Percentiles rank a stretch among this genome's conserved stretches.
phyloP scores from a whole-genome alignment of 2,888 invertebrate genomes.

The Apomyelois bistriatella region DNA sequence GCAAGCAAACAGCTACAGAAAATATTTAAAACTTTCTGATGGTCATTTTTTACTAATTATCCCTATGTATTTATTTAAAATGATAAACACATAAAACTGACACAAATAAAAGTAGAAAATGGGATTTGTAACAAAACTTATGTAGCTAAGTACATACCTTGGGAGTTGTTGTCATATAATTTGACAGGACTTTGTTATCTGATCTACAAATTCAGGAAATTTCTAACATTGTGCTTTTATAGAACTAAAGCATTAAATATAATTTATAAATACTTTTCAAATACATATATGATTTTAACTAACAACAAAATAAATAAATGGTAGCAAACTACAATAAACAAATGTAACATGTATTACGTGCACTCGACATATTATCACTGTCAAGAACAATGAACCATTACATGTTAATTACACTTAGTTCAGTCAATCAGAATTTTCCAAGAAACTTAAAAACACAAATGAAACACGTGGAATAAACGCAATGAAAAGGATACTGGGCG shows the following conservation, averaged over 20 bases:
- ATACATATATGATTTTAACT: not conserved
- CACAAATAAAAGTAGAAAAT: no score
- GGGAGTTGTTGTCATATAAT: constrained; percentile 62
- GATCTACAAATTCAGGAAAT: constrained; percentile 54
- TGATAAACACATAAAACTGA: no score
- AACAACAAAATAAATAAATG: no score
- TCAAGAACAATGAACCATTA: constrained; percentile 9
- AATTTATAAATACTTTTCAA: not conserved
- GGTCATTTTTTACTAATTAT: no score
- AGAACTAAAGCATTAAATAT: not conserved
- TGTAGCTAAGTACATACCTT: constrained; percentile 45
- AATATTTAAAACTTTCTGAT: no score
- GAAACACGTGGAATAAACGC: constrained; percentile 52
- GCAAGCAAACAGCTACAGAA: no score
- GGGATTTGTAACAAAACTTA: no score
- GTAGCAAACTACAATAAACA: not conserved
- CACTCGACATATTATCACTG: constrained; percentile 6
- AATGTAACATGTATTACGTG: not conserved
- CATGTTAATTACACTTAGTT: not conserved
- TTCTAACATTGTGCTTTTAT: not conserved
- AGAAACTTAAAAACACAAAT: constrained; percentile 18
- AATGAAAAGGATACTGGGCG: constrained; percentile 68
- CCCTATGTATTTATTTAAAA: no score
- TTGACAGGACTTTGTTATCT: constrained; percentile 67
- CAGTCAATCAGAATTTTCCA: constrained; percentile 9